Conservation (phyloP, 2,113 vertebrate genomes). For the Myiopsitta monachus region DNA sequence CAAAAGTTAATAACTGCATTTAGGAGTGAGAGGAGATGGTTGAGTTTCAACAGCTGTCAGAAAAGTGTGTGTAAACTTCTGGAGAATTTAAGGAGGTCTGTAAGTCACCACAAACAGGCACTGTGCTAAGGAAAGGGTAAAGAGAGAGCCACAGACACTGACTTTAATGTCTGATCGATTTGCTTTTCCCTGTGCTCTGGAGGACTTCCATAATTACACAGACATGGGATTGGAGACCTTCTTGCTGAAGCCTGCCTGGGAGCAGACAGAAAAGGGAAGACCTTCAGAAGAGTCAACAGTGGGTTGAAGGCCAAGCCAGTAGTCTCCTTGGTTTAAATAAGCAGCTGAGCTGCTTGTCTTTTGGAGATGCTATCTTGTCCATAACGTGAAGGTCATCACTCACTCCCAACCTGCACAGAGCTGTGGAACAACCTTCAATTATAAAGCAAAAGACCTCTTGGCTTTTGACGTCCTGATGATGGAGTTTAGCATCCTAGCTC, state of each 20-base stretch:
- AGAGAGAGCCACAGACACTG: not conserved
- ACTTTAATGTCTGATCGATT: not conserved
- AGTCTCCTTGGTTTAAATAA: not conserved
- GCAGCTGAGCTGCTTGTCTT: not conserved
- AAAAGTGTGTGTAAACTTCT: not conserved
- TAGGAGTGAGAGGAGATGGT: not conserved
- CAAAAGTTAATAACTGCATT: slow-evolving; percentile 35
- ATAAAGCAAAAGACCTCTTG: not conserved
- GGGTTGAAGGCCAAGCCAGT: not conserved
- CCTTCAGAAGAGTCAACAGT: not conserved
- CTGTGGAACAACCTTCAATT: not conserved
- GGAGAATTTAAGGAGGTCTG: not conserved
- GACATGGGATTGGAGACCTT: not conserved
- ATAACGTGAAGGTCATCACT: not conserved
- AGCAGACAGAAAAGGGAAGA: not conserved
- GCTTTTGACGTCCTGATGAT: not conserved
- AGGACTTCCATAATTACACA: not conserved
- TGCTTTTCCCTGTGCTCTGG: not conserved
- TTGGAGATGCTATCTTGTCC: not conserved
- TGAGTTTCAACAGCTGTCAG: not conserved
- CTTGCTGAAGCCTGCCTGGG: not conserved
- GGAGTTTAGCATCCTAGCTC: not conserved
- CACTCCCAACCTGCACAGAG: not conserved
- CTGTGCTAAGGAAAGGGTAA: not conserved
- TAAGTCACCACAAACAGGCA: not conserved